Evolutionary conservation across 2,888 invertebrate genomes (phyloP), one percentile per base, ranked within the genome.

Genomic region (Eledona agricola): DNA sequence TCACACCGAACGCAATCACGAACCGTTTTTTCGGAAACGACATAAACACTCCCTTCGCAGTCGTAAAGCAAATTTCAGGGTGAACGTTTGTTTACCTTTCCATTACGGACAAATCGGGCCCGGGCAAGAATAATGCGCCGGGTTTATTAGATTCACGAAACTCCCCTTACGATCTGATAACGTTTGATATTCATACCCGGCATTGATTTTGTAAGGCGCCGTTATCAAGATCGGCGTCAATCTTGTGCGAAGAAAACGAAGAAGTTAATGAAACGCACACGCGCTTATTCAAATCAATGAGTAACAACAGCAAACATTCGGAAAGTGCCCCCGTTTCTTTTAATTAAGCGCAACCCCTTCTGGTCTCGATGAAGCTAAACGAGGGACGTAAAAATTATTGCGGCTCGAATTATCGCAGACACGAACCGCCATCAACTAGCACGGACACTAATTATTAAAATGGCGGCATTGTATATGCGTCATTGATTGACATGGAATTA

Each of bases 1-100:
- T 70, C 70, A 69, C 68, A 57, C 56, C 53, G 49, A 63, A 63
- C 62, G 61, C 61, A 65, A 69, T 68, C 70, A 69, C 66, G 67
- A 67, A 65, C 51, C 38, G 52, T 56, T 55, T 62, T 60, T 57
- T 49, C 46, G 49, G 45, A 23, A n/a, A 29, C 13, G 9, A 16
- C n/a, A 31, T 31, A 37, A 51, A 47, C 46, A 55, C 50, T 47
- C 52, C 53, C 55, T 49, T 45, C 28, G 13, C 42, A 28, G 23
- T 25, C 47, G 35, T 35, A 54, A 51, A 54, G 50, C 25, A 42
- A 25, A 26, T 26, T 19, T 38, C 11, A 34, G 17, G n/a, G 9
- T 12, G 7, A 35, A 19, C 16, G 26, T 47, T 26, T 35, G 35
- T 37, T 26, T 32, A 34, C 45, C 34, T 32, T 31, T 7, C 38